A percentile compares a stretch with the other conserved stretches of the same genome.
Evolutionary conservation across 37 sponge, comb jelly and placozoan species (phyloP).

Genomic region (Theonella swinhoei): DNA sequence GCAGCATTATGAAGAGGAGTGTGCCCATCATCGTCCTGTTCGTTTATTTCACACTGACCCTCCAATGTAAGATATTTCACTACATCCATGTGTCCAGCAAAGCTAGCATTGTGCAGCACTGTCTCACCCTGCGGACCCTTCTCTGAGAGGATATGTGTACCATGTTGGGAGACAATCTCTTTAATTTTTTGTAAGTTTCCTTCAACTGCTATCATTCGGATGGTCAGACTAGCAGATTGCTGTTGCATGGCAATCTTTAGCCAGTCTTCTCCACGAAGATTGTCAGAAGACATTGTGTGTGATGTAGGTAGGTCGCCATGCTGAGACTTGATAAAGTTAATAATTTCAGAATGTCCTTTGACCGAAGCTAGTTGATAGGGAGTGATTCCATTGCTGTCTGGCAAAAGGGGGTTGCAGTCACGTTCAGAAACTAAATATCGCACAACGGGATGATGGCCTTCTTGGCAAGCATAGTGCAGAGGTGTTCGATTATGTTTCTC

Average conservation of each 20-base stretch:
- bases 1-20: constrained; percentile 70
- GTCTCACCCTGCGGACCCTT: constrained; percentile 54
- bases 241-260: constrained; percentile 11
- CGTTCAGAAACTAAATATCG: constrained; percentile 29
- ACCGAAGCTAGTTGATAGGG: constrained; percentile 66
- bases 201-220: constrained; percentile 45
- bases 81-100: constrained; percentile 45
- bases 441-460: constrained; percentile 56
- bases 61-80: constrained; percentile 43
- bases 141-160: constrained; percentile 12
- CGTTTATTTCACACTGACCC: constrained; percentile 26
- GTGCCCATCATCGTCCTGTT: constrained; percentile 37
- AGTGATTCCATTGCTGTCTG: constrained; percentile 55
- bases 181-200: constrained; percentile 34
- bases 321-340: constrained; percentile 41
- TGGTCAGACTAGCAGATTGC: constrained; percentile 7
- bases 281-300: not conserved
- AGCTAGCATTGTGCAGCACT: constrained; percentile 49
- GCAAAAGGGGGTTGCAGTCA: not conserved
- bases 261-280: constrained; percentile 1
- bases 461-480: constrained; percentile 68
- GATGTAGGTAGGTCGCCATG: not conserved
- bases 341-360: constrained; percentile 56
- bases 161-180: not conserved
- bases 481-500: constrained; percentile 57